These are phyloP conservation scores for Heterodera schachtii DNA, from an alignment of 1,140 invertebrate species.

Conservation along the genomic window DNA sequence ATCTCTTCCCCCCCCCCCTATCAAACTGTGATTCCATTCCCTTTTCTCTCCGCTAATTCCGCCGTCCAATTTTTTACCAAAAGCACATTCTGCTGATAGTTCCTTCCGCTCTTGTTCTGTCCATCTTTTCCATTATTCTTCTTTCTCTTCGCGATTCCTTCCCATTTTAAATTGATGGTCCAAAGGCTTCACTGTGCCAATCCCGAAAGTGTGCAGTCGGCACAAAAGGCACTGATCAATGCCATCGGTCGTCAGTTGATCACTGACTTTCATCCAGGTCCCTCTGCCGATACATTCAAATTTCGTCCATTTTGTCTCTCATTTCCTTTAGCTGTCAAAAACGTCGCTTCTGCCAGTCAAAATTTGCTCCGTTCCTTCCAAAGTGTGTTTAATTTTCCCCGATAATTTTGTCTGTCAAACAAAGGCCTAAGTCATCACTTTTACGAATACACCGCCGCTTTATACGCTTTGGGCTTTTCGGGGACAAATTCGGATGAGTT, in stretches of 20 bases:
- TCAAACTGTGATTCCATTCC: too few relatives aligned
- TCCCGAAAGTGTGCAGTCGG: not conserved
- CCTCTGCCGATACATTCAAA: not conserved
- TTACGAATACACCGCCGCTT: conserved; percentile 18
- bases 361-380: conserved; percentile 21
- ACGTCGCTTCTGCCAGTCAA: conserved; percentile 17
- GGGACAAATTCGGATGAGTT: not conserved
- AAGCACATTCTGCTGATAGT: too few relatives aligned
- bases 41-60: too few relatives aligned
- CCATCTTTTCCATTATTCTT: too few relatives aligned
- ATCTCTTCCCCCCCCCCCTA: too few relatives aligned
- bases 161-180: not conserved
- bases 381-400: not conserved
- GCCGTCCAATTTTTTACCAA: too few relatives aligned
- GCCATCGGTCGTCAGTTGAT: conserved; percentile 6
- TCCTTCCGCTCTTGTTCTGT: too few relatives aligned
- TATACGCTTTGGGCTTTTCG: conserved; percentile 22
- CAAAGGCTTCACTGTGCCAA: not conserved
- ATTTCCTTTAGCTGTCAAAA: conserved; percentile 20
- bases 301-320: not conserved
- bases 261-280: conserved; percentile 25
- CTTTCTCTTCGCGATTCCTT: not conserved
- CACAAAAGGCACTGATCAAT: not conserved
- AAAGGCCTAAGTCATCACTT: conserved; percentile 17
- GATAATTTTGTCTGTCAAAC: not conserved